Evolutionary conservation across 2,797 vertebrate genomes (phyloP).

Genomic region (Vultur gryphus): DNA sequence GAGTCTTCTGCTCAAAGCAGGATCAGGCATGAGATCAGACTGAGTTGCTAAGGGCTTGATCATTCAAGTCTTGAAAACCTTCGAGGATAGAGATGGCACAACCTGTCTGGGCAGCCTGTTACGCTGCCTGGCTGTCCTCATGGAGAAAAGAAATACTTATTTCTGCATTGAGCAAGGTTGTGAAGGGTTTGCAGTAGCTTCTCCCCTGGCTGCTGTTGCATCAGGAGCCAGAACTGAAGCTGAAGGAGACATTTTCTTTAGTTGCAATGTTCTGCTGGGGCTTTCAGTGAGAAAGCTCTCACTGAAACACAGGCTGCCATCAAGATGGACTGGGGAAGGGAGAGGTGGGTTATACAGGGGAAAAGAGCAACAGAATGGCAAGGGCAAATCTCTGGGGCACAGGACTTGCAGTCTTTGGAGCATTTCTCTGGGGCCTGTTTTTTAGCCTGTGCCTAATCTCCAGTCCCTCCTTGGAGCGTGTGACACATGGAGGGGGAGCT

Average conservation of each 20-base stretch:
- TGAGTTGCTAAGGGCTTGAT: neutral
- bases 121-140: neutral
- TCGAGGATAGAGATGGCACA: fast-evolving
- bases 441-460: neutral
- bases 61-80: neutral
- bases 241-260: neutral
- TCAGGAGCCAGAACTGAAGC: neutral
- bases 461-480: neutral
- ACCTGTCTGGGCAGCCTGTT: neutral
- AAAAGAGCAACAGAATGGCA: neutral
- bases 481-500: neutral
- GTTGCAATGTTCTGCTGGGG: neutral
- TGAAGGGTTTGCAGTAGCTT: neutral
- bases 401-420: neutral
- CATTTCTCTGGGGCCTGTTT: neutral
- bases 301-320: neutral
- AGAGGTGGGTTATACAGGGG: neutral
- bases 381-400: neutral
- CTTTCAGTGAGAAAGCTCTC: neutral
- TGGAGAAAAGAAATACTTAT: neutral
- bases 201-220: neutral
- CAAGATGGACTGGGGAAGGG: neutral
- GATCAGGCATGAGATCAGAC: neutral
- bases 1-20: neutral
- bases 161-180: neutral